phyloP scores from a whole-genome alignment of 2,797 vertebrate species.

The Malacoctenus gilli region DNA sequence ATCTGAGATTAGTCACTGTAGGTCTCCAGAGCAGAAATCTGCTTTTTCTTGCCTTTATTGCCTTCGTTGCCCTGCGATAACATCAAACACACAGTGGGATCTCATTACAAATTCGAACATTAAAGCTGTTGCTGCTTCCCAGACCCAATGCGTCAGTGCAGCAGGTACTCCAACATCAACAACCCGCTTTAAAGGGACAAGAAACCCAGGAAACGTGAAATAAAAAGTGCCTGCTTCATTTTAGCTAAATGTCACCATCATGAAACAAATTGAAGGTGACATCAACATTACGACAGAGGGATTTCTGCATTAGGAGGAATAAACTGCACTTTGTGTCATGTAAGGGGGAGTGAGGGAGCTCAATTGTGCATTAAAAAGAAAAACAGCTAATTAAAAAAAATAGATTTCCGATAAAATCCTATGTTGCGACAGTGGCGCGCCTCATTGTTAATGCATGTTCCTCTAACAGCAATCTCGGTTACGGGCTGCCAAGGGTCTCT shows the following conservation, averaged over 20 bases:
- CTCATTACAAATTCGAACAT: conserved; percentile 24
- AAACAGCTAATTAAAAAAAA: conserved; percentile 21
- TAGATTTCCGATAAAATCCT: conserved; percentile 32
- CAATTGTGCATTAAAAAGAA: neutral
- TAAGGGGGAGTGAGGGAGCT: conserved; percentile 3
- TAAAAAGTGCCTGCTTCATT: neutral
- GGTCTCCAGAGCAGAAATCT: neutral
- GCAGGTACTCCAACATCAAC: conserved; percentile 2
- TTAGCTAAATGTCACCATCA: conserved; percentile 24
- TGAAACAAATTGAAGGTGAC: conserved; percentile 10
- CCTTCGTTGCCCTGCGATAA: conserved; percentile 5
- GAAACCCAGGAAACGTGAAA: conserved; percentile 8
- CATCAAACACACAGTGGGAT: conserved; percentile 31
- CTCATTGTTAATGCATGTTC: conserved; percentile 47
- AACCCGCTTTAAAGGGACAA: conserved; percentile 2
- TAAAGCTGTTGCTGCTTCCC: conserved; percentile 17
- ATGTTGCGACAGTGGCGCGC: conserved; percentile 10
- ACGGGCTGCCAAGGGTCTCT: conserved; percentile 59
- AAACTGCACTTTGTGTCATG: neutral
- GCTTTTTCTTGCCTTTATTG: neutral
- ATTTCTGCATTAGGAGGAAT: neutral
- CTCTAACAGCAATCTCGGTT: conserved; percentile 46
- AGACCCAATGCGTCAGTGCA: no score
- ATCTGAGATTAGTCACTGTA: neutral
- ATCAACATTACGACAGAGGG: conserved; percentile 15